phyloP scores from a whole-genome alignment of 2,888 invertebrate genomes.

The Netelia inedita region DNA sequence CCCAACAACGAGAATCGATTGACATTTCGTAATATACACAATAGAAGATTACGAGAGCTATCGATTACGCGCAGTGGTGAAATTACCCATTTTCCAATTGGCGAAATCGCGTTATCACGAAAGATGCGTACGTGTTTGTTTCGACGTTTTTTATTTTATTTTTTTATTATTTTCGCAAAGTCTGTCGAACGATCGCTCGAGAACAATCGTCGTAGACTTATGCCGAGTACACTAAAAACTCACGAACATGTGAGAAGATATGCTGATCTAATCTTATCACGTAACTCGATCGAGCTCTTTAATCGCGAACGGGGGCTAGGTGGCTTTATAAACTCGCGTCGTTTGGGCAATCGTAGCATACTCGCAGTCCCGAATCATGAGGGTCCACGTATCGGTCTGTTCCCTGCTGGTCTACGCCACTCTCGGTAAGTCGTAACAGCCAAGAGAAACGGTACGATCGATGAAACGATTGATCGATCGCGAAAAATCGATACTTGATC shows the following conservation, averaged over 20 bases:
- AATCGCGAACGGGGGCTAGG: conserved; percentile 36
- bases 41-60: background rate
- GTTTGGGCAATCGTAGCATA: conserved; percentile 47
- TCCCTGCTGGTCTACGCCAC: conserved; percentile 70
- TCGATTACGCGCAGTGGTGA: too few species aligned
- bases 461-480: too few species aligned
- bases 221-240: too few species aligned
- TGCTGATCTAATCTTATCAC: conserved; percentile 60
- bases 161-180: too few species aligned
- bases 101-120: too few species aligned
- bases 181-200: too few species aligned
- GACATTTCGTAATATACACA: conserved; percentile 5
- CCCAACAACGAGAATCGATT: background rate
- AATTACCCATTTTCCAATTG: too few species aligned
- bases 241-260: too few species aligned
- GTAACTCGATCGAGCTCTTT: conserved; percentile 28
- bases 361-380: conserved; percentile 72
- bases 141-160: too few species aligned
- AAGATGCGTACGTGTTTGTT: too few species aligned
- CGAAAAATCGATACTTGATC: too few species aligned
- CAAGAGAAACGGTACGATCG: background rate
- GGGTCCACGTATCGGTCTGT: conserved; percentile 68
- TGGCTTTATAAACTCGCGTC: conserved; percentile 73
- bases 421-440: conserved; percentile 70
- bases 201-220: too few species aligned